phyloP scores from a whole-genome alignment of 2,888 invertebrate genomes.

The Protonemura montana region DNA sequence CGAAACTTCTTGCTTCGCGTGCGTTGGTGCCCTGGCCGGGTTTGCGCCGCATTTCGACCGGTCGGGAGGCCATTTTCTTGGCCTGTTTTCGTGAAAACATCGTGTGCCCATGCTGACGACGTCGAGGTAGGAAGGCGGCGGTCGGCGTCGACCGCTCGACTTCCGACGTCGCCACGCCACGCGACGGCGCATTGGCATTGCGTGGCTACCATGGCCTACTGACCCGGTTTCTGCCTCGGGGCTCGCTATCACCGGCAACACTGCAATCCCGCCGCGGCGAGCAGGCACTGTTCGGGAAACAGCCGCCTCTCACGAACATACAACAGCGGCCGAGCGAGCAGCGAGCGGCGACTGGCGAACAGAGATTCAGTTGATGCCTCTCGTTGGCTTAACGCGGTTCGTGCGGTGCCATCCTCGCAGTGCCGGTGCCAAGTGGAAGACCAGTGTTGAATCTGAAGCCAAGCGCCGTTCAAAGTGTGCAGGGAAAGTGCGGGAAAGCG shows the following conservation, averaged over 20 bases:
- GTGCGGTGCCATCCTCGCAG: background rate
- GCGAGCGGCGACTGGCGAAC: background rate
- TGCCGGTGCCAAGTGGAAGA: background rate
- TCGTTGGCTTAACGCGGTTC: background rate
- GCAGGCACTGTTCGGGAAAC: conserved; percentile 16
- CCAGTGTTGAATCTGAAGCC: background rate
- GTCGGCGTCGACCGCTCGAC: background rate
- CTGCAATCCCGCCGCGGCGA: conserved; percentile 26
- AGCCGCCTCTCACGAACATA: background rate
- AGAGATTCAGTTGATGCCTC: background rate
- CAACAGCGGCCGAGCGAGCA: background rate
- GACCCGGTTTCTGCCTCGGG: conserved; percentile 44
- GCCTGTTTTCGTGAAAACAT: background rate
- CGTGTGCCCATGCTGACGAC: background rate
- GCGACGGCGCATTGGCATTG: conserved; percentile 26
- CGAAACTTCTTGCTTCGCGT: background rate
- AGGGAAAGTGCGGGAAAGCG: background rate
- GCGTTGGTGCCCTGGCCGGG: background rate
- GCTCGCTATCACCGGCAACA: conserved; percentile 28
- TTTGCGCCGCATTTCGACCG: background rate
- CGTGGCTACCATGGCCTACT: conserved; percentile 44
- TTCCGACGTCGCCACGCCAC: background rate
- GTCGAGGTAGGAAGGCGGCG: background rate
- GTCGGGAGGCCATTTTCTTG: background rate
- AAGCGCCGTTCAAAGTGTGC: background rate